Evolutionary conservation across 2,888 invertebrate species (phyloP).

Genomic region (Lepidocyrtinus sp.): DNA sequence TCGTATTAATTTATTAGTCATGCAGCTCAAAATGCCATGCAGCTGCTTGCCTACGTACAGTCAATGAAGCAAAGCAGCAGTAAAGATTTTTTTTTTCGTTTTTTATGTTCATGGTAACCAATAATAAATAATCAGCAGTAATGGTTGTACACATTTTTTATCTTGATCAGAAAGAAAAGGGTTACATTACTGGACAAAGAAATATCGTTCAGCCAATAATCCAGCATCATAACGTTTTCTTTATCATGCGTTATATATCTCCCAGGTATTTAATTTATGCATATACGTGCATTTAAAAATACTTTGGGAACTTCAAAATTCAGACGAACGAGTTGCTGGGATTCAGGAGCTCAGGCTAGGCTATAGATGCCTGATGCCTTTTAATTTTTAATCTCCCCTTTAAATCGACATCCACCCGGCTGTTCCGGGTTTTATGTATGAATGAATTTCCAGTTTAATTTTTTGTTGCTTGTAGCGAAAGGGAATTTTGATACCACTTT

Average conservation of each 20-base stretch:
- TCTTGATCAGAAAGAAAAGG: slow-evolving; percentile 2
- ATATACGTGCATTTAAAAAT: slow-evolving; percentile 5
- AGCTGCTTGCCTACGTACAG: background rate
- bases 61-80: slow-evolving; percentile 2
- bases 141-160: background rate
- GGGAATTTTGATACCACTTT: background rate
- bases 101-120: background rate
- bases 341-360: background rate
- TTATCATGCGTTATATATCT: background rate
- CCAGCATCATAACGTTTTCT: background rate
- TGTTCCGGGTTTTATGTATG: slow-evolving; percentile 21
- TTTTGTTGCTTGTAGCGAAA: slow-evolving; percentile 7
- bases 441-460: slow-evolving; percentile 49
- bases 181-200: background rate
- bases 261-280: background rate
- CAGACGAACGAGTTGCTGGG: background rate
- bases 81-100: background rate
- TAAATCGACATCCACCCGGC: slow-evolving; percentile 7
- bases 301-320: slow-evolving; percentile 4
- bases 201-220: background rate
- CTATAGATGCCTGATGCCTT: no score
- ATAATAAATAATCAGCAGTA: slow-evolving; percentile 1
- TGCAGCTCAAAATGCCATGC: slow-evolving; percentile 6
- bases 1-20: background rate
- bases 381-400: slow-evolving; percentile 48